phyloP scores from a whole-genome alignment of 2,888 invertebrate genomes.

The Stenchaetothrips biformis region DNA sequence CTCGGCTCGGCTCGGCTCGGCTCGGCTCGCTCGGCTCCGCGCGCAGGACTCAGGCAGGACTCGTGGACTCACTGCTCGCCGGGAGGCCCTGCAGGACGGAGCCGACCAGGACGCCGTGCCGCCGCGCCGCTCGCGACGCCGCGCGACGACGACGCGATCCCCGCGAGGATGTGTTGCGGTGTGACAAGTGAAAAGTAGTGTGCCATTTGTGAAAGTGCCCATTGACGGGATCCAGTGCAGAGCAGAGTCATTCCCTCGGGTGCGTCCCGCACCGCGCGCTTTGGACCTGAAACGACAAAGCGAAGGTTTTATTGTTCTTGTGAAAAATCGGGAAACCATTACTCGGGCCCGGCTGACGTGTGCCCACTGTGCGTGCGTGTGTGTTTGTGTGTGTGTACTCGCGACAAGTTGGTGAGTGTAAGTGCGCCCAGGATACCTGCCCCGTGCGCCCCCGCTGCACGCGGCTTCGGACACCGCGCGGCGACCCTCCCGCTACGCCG shows the following conservation, averaged over 20 bases:
- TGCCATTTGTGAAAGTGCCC: no score
- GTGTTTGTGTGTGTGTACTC: neutral
- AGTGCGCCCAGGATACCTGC: neutral
- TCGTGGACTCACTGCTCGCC: neutral
- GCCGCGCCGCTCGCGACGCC: neutral
- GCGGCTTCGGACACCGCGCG: neutral
- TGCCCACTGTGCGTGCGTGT: neutral
- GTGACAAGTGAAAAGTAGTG: no score
- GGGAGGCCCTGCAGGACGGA: conserved; percentile 16
- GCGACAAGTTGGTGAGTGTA: neutral
- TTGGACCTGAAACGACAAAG: no score
- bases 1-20: neutral
- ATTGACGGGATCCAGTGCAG: no score
- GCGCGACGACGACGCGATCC: neutral
- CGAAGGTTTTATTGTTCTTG: no score
- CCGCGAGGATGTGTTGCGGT: neutral
- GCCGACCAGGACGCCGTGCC: neutral
- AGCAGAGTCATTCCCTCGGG: no score
- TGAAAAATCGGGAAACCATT: no score
- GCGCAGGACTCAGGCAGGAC: neutral
- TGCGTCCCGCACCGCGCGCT: no score
- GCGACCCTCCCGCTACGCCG: neutral
- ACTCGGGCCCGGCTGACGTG: no score
- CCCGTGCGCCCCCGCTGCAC: neutral
- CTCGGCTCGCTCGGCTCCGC: neutral